Percentiles rank a stretch among this genome's conserved stretches.
These are phyloP conservation scores for Cryptocephalus moraei DNA, from an alignment of 2,888 invertebrate genomes.

Conservation along the genomic window DNA sequence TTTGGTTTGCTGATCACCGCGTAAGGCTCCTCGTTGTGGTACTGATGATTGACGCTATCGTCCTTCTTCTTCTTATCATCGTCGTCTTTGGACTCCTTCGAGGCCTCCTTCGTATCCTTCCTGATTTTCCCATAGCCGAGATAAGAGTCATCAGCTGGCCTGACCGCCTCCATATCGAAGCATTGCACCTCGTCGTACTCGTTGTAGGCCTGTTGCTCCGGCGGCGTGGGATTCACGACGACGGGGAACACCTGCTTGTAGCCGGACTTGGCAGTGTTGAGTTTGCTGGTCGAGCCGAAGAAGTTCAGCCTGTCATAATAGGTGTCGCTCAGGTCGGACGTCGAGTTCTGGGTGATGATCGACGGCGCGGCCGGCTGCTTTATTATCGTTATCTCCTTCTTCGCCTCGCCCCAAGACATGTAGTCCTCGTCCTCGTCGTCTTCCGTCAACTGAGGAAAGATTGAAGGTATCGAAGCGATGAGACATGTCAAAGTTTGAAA, in stretches of 20 bases:
- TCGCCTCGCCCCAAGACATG: conserved; percentile 36
- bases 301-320: conserved; percentile 75
- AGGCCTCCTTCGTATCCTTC: conserved; percentile 41
- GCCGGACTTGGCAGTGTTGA: conserved; percentile 49
- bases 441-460: background rate
- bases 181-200: conserved; percentile 64
- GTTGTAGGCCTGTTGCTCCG: conserved; percentile 42
- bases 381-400: conserved; percentile 21
- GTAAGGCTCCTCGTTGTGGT: conserved; percentile 68
- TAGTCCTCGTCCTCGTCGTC: conserved; percentile 32
- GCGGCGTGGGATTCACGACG: conserved; percentile 5
- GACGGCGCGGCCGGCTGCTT: conserved; percentile 38
- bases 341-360: conserved; percentile 40
- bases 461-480: too few relatives aligned
- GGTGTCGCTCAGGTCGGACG: conserved; percentile 35
- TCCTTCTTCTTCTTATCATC: conserved; percentile 22
- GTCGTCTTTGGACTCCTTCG: conserved; percentile 2
- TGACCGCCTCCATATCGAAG: conserved; percentile 52
- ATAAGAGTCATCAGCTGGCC: conserved; percentile 71
- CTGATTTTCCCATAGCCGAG: conserved; percentile 70
- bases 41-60: conserved; percentile 45
- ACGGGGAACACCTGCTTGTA: conserved; percentile 59
- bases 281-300: conserved; percentile 65
- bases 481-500: too few relatives aligned
- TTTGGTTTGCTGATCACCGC: conserved; percentile 78